A percentile compares a stretch with the other conserved stretches of the same genome.
These are phyloP conservation scores for Elaphurus davidianus DNA, from an alignment of 2,113 vertebrate genomes.

Conservation along the genomic window DNA sequence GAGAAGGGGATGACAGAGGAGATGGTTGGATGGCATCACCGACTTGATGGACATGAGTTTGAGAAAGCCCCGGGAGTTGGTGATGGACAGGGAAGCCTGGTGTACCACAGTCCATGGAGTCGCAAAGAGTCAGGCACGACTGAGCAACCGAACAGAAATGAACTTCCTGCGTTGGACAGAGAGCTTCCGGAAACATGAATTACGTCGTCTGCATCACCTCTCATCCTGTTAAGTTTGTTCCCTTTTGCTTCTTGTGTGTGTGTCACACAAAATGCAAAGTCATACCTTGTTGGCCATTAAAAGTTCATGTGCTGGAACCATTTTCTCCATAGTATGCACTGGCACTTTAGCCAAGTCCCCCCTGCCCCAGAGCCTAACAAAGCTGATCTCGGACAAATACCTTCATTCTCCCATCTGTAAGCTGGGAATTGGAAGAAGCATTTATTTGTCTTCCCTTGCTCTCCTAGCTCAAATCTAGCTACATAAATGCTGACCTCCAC, in stretches of 20 bases:
- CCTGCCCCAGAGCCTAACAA: background rate
- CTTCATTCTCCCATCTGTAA: background rate
- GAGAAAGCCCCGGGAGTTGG: background rate
- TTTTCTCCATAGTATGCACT: too few relatives aligned
- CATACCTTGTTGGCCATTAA: background rate
- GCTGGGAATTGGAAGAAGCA: background rate
- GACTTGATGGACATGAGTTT: background rate
- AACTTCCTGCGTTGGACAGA: background rate
- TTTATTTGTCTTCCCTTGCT: background rate
- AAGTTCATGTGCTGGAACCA: background rate
- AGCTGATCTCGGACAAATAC: background rate
- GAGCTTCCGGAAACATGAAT: background rate
- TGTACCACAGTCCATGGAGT: background rate
- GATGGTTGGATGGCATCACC: background rate
- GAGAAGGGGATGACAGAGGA: background rate
- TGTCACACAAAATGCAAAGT: background rate
- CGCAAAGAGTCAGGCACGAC: background rate
- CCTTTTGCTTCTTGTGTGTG: background rate
- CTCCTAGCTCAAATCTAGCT: background rate
- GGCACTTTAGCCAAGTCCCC: background rate
- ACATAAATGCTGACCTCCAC: background rate
- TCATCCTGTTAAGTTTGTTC: background rate
- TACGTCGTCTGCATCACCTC: background rate
- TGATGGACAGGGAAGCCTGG: background rate
- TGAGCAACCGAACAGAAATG: background rate